phyloP scores from a whole-genome alignment of 2,888 invertebrate species.

The Linnaemya tessellans region DNA sequence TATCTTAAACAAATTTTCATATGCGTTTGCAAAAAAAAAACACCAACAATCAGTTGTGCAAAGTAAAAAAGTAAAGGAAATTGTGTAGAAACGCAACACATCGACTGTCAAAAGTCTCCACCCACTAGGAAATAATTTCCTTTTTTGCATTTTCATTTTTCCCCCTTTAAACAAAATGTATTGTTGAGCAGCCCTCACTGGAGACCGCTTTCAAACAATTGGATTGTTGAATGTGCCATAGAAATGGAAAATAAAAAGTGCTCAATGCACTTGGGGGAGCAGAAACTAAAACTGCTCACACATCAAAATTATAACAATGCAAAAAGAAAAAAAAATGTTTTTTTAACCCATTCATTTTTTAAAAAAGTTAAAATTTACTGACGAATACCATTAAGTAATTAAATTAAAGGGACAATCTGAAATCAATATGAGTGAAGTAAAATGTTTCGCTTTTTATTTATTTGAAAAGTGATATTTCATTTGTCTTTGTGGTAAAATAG shows the following conservation, averaged over 20 bases:
- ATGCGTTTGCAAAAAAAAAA: not conserved
- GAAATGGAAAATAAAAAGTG: conserved; percentile 6
- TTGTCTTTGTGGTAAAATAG: no score
- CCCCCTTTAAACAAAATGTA: conserved; percentile 9
- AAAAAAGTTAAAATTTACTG: no score
- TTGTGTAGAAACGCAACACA: conserved; percentile 6
- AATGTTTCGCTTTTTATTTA: no score
- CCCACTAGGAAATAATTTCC: conserved; percentile 33
- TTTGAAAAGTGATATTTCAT: no score
- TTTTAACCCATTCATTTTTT: not conserved
- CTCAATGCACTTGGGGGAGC: not conserved
- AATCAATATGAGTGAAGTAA: no score
- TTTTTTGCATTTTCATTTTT: conserved; percentile 22
- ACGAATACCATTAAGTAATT: no score
- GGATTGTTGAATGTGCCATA: conserved; percentile 3
- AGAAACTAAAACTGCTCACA: not conserved
- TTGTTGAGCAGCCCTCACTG: conserved; percentile 3
- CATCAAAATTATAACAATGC: not conserved
- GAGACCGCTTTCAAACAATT: conserved; percentile 6
- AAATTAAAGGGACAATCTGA: no score
- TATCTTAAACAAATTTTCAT: not conserved
- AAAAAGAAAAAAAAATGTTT: not conserved
- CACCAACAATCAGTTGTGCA: not conserved
- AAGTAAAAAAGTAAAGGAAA: conserved; percentile 23
- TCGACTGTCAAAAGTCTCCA: conserved; percentile 32